Evolutionary conservation across 1,140 invertebrate genomes (phyloP), one percentile per base, ranked within the genome.

Genomic region (Eriosoma lanigerum): DNA sequence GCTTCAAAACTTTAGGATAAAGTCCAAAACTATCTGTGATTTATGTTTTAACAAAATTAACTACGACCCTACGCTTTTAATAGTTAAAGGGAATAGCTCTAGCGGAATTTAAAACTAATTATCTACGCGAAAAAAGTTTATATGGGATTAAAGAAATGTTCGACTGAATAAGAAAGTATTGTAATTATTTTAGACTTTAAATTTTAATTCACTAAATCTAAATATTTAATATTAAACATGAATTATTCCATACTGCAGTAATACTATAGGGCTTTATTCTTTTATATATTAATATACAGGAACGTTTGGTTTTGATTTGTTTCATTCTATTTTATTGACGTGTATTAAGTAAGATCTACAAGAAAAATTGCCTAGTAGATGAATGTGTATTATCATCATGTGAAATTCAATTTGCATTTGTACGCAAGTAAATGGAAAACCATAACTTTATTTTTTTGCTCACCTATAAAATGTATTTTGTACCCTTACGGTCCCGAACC

Each of bases 391-490:
- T 60, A 76, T 60, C 29, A 60, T 60, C 38, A 26, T 46, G 12
- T 21, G n/a, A 17, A 58, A 58, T 58, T 75, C 52, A 58, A 75
- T 75, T 75, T 58, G 29, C 21, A n/a, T 76, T 24, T 29, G 38
- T 60, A 46, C 21, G 21, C 12, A 9, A 73, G 32, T 26, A 76
- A 58, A 44, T 46, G 54, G 54, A 17, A 21, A 44, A 17, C 32
- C 15, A 38, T 76, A 24, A 15, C n/a, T 13, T 76, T 9, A 32
- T 76, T 56, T 76, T 75, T 26, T 76, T 60, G 54, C n/a, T 44
- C n/a, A 46, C 52, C 12, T 60, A 26, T 46, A 76, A 24, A 76
- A 76, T n/a, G 56, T 76, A 76, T 46, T 76, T 38, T 38, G 73
- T 46, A 60, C 73, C 73, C 32, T 76, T 44, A 26, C 21, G 21